Evolutionary conservation across 2,888 invertebrate species (phyloP).

Genomic region (Eupithecia abbreviata): DNA sequence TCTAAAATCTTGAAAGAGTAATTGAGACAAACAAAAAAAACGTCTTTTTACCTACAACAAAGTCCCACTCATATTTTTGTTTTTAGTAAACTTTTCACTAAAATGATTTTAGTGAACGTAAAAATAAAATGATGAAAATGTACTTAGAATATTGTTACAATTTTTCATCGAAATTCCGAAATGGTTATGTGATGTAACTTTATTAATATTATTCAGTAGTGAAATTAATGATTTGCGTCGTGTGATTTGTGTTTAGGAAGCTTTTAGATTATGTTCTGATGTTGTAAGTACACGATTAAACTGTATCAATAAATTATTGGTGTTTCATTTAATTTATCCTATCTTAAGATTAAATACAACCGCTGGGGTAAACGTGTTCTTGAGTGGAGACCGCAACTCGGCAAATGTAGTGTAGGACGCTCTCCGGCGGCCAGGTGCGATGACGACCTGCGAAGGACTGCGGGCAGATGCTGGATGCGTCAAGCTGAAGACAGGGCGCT

Average conservation of each 20-base stretch:
- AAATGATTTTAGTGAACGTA: too few species aligned
- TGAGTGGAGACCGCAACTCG: too few species aligned
- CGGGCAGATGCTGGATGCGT: too few species aligned
- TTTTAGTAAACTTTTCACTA: too few species aligned
- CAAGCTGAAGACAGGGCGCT: too few species aligned
- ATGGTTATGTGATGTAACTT: not conserved
- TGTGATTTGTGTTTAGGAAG: constrained; percentile 31
- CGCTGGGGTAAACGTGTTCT: too few species aligned
- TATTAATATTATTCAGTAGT: constrained; percentile 7
- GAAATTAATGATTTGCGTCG: constrained; percentile 22
- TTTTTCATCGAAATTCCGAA: not conserved
- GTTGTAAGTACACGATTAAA: constrained; percentile 37
- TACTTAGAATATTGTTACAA: not conserved
- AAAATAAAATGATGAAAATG: not conserved
- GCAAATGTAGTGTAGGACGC: too few species aligned
- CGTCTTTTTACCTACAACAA: not conserved
- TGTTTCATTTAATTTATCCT: constrained; percentile 35
- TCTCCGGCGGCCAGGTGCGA: too few species aligned
- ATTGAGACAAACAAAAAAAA: not conserved
- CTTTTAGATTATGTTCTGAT: constrained; percentile 33
- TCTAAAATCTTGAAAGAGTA: not conserved
- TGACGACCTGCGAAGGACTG: too few species aligned
- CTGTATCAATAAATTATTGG: constrained; percentile 29
- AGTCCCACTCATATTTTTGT: too few species aligned
- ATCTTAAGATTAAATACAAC: not conserved